A percentile compares a stretch with the other conserved stretches of the same genome.
Conservation (phyloP, 2,888 invertebrate genomes). For the Antheraea yamamai region DNA sequence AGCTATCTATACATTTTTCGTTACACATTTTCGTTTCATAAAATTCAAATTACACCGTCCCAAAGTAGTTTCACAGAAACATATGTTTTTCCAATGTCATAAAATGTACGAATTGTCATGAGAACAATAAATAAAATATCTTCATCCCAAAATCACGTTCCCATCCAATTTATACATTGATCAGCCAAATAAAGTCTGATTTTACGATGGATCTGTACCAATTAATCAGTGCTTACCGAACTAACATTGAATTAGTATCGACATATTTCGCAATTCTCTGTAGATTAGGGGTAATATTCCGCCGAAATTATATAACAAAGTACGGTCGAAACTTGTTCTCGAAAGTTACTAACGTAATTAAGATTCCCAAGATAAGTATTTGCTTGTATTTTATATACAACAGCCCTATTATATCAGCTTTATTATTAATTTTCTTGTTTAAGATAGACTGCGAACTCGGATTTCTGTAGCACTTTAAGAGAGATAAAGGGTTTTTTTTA, state of each 20-base stretch:
- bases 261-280: conserved; percentile 10
- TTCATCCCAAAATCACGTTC: neutral
- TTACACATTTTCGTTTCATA: too few species aligned
- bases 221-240: conserved; percentile 10
- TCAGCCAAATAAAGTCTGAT: conserved; percentile 2
- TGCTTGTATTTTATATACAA: neutral
- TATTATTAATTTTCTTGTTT: neutral
- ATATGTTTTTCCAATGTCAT: too few species aligned
- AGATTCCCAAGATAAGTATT: conserved; percentile 4
- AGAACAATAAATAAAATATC: neutral
- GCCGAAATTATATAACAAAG: conserved; percentile 3
- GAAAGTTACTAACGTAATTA: neutral
- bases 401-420: neutral
- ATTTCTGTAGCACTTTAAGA: neutral
- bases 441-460: neutral
- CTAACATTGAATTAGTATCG: conserved; percentile 4
- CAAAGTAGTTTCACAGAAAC: too few species aligned
- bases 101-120: neutral
- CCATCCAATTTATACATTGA: neutral
- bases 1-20: too few species aligned
- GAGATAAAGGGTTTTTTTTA: neutral
- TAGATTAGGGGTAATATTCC: conserved; percentile 8
- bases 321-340: neutral
- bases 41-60: too few species aligned
- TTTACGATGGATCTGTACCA: neutral